Conservation (phyloP, 2,888 invertebrate genomes). For the Oscheius sp. region DNA sequence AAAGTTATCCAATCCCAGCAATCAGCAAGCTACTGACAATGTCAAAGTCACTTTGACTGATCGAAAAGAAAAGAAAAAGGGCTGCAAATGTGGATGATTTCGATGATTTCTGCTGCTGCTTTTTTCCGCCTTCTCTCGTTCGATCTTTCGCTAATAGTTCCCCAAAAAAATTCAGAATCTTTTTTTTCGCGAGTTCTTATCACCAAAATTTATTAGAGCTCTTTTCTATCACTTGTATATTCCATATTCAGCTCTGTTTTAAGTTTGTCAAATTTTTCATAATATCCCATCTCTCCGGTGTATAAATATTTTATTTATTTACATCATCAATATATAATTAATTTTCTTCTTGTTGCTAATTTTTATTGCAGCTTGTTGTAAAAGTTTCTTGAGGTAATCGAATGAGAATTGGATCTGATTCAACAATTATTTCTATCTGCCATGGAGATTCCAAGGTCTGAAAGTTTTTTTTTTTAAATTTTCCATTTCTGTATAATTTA, state of each 20-base stretch:
- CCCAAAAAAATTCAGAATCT: neutral
- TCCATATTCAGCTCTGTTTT: no score
- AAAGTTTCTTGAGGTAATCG: conserved; percentile 7
- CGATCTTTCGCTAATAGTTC: no score
- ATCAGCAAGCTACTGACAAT: conserved; percentile 39
- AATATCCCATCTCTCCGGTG: no score
- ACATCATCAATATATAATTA: no score
- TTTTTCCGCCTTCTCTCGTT: neutral
- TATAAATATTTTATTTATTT: no score
- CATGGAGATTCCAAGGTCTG: neutral
- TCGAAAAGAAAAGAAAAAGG: conserved; percentile 51
- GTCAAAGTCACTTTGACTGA: conserved; percentile 45
- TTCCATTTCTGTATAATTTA: no score
- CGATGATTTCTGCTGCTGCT: neutral
- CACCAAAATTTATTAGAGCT: no score
- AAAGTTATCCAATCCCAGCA: conserved; percentile 77
- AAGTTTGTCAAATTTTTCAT: no score
- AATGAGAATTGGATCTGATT: conserved; percentile 10
- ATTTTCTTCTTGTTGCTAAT: neutral
- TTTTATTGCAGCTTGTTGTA: conserved; percentile 8
- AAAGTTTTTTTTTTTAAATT: neutral
- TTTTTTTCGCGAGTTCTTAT: neutral
- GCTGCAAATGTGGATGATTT: conserved; percentile 53
- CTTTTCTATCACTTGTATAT: no score
- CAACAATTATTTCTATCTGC: conserved; percentile 16